These are phyloP conservation scores for Caenorhabditis sulstoni DNA, from an alignment of 2,888 invertebrate genomes.

Conservation along the genomic window DNA sequence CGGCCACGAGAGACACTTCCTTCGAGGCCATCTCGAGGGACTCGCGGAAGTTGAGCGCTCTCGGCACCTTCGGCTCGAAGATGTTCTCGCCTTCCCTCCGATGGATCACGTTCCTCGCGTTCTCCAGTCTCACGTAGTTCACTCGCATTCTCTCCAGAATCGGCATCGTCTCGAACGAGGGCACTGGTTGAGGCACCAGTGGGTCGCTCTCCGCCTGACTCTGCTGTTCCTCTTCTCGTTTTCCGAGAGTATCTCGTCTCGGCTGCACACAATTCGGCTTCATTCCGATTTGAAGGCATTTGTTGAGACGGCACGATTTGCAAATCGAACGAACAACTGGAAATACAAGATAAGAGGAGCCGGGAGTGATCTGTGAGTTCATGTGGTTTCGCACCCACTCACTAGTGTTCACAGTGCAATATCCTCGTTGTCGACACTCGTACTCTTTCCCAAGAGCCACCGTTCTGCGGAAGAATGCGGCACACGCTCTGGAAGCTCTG, in stretches of 20 bases:
- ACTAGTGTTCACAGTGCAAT: conserved; percentile 70
- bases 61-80: conserved; percentile 28
- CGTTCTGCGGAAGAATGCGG: conserved; percentile 75
- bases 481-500: conserved; percentile 74
- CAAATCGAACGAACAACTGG: conserved; percentile 75
- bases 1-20: conserved; percentile 36
- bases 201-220: neutral
- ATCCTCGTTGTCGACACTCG: conserved; percentile 65
- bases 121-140: conserved; percentile 26
- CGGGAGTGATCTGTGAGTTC: too few relatives aligned
- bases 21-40: conserved; percentile 13
- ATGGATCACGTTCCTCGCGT: conserved; percentile 31
- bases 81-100: conserved; percentile 34
- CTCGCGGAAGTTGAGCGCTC: conserved; percentile 17
- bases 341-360: conserved; percentile 5
- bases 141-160: conserved; percentile 27
- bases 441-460: conserved; percentile 72
- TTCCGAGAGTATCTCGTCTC: conserved; percentile 43
- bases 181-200: neutral
- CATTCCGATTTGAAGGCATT: conserved; percentile 74
- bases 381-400: too few relatives aligned
- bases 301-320: conserved; percentile 72
- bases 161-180: conserved; percentile 34
- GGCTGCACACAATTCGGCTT: conserved; percentile 68
- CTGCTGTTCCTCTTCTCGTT: conserved; percentile 27